Base-by-base conservation (phyloP, 2,797 vertebrate genomes). In the Alfaro cultratus region DNA sequence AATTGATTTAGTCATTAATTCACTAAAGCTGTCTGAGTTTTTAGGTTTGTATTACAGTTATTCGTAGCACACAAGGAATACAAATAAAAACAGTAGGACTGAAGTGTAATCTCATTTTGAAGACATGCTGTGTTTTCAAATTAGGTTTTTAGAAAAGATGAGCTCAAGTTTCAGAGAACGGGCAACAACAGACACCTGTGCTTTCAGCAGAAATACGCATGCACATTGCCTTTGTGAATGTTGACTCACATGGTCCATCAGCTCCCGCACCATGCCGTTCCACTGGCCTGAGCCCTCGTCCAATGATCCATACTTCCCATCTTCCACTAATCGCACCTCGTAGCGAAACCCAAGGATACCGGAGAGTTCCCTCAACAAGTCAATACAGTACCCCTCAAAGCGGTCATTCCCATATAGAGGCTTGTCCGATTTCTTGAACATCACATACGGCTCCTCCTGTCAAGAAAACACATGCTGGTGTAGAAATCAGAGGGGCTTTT, bases 251-350 rank as follows among this genome's bases (percentile, higher is more conserved):
- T 99, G 98, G 94, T 99, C 97, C 76, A 99, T 99, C 80, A 99
- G 93, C 90, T 99, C 98, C 85, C 97, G 97, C 92, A 99, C 97
- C 97, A 99, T 99, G 88, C 98, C 98, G 90, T 98, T 99, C 98
- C 98, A 99, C 23, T 98, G 97, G 89, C 97, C 97, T 1, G 93
- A 92, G 84, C 89, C 73, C 88, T 96, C 96, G 45, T 96, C 96
- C 80, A 96, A 86, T 0, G 94, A 93, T 0, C 96, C 96, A 0
- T 95, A 96, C 81, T 87, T 95, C 47, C 95, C 95, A 5, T 96
- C 96, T 76, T 96, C 95, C 81, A 96, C 96, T 76, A 96, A 55
- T 6, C 95, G 94, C 83, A 96, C 87, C 91, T 96, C 96, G 0
- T 96, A 96, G 45, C 91, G 95, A 84, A 96, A 96, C 29, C 96